Conservation (phyloP, 2,888 invertebrate species). For the Chelonus formosanus region DNA sequence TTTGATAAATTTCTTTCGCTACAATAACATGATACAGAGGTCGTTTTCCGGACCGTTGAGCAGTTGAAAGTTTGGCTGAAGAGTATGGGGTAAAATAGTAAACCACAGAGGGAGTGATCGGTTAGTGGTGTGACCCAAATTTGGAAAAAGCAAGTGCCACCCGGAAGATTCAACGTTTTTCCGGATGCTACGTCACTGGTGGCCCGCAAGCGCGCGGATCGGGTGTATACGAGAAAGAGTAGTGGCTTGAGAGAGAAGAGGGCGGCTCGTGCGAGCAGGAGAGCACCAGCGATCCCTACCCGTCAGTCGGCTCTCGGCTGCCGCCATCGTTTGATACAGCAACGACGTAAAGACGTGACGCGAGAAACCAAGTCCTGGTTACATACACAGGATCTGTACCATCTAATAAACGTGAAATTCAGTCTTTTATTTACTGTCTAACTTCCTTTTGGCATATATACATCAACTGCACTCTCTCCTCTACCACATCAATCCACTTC, state of each 20-base stretch:
- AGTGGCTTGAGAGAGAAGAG: slow-evolving; percentile 15
- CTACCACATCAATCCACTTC: too few species aligned
- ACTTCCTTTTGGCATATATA: too few species aligned
- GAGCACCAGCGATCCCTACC: slow-evolving; percentile 38
- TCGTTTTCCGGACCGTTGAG: slow-evolving; percentile 14
- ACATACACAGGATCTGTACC: too few species aligned
- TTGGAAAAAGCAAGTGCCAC: slow-evolving; percentile 33
- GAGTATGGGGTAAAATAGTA: slow-evolving; percentile 7
- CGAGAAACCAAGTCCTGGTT: background rate
- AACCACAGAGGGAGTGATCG: slow-evolving; percentile 19
- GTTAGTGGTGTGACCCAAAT: slow-evolving; percentile 20
- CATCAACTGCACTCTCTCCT: too few species aligned
- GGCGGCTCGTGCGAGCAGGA: slow-evolving; percentile 16
- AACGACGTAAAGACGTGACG: slow-evolving; percentile 16
- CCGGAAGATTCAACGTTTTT: slow-evolving; percentile 52
- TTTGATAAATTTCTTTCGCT: slow-evolving; percentile 7
- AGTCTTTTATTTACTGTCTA: too few species aligned
- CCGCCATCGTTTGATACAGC: slow-evolving; percentile 61
- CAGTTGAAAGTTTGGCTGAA: slow-evolving; percentile 4
- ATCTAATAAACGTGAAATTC: too few species aligned
- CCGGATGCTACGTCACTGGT: slow-evolving; percentile 62
- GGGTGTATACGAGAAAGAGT: slow-evolving; percentile 40
- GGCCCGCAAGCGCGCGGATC: slow-evolving; percentile 43
- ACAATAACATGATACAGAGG: slow-evolving; percentile 12
- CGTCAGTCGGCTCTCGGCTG: slow-evolving; percentile 64